These are phyloP conservation scores for Antheraea yamamai DNA, from an alignment of 2,888 invertebrate genomes.

Conservation along the genomic window DNA sequence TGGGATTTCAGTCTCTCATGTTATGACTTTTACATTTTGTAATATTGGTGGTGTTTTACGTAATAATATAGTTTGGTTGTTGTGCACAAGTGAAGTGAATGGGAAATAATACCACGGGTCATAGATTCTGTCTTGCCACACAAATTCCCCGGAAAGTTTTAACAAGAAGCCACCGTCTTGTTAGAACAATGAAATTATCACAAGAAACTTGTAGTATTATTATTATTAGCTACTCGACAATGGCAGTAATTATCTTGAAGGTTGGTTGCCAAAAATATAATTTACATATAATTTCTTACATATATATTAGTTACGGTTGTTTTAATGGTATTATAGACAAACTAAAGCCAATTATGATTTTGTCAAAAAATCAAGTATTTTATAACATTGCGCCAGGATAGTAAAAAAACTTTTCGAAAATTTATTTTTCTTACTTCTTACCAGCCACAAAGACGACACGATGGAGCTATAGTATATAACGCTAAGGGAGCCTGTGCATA, in stretches of 20 bases:
- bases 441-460: background rate
- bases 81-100: background rate
- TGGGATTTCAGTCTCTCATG: background rate
- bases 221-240: no score
- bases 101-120: background rate
- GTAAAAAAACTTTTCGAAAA: no score
- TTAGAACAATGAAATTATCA: no score
- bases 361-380: no score
- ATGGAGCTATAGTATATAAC: background rate
- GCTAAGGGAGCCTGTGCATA: background rate
- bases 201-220: no score
- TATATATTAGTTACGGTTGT: no score
- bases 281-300: no score
- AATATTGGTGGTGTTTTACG: background rate
- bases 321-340: no score
- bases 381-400: no score
- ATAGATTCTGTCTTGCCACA: background rate
- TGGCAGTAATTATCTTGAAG: no score
- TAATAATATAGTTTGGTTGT: background rate
- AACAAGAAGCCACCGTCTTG: background rate
- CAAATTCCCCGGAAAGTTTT: background rate
- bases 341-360: no score
- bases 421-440: background rate
- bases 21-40: background rate
- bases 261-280: no score